Evolutionary conservation across 1,140 invertebrate genomes (phyloP).

Genomic region (Drosophila pseudoobscura): DNA sequence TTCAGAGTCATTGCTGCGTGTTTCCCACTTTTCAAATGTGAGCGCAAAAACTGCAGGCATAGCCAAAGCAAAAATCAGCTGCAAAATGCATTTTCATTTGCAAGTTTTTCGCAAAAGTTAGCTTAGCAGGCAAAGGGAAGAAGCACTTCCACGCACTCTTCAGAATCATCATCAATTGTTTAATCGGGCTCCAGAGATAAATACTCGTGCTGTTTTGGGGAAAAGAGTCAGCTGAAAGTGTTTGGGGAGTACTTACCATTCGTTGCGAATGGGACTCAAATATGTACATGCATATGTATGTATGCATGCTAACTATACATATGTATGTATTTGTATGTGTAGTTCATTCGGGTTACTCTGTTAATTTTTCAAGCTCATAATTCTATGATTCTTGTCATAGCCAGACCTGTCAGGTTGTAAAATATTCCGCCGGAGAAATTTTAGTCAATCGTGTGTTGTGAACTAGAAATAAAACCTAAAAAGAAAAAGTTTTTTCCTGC

Average conservation of each 20-base stretch:
- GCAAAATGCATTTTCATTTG: constrained; percentile 75
- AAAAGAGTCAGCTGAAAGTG: constrained; percentile 7
- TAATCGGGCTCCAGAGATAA: constrained; percentile 18
- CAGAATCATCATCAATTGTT: constrained; percentile 28
- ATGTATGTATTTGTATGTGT: too few species aligned
- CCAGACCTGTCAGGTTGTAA: too few species aligned
- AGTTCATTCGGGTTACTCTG: too few species aligned
- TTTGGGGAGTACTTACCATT: not conserved
- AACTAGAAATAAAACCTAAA: too few species aligned
- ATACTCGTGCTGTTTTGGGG: not conserved
- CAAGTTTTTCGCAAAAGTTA: constrained; percentile 61
- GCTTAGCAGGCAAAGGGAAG: constrained; percentile 20
- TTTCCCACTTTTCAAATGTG: constrained; percentile 65
- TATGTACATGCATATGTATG: too few species aligned
- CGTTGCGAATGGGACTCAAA: not conserved
- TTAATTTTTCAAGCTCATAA: too few species aligned
- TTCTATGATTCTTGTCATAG: too few species aligned
- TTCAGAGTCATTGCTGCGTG: constrained; percentile 66
- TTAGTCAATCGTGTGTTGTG: too few species aligned
- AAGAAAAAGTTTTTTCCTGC: too few species aligned
- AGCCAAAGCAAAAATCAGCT: constrained; percentile 63
- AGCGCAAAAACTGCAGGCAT: constrained; percentile 41
- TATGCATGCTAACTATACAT: too few species aligned
- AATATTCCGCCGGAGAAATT: too few species aligned
- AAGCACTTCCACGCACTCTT: constrained; percentile 22